These are phyloP conservation scores for Zaprionus nigranus DNA, from an alignment of 1,140 invertebrate species.

Conservation along the genomic window DNA sequence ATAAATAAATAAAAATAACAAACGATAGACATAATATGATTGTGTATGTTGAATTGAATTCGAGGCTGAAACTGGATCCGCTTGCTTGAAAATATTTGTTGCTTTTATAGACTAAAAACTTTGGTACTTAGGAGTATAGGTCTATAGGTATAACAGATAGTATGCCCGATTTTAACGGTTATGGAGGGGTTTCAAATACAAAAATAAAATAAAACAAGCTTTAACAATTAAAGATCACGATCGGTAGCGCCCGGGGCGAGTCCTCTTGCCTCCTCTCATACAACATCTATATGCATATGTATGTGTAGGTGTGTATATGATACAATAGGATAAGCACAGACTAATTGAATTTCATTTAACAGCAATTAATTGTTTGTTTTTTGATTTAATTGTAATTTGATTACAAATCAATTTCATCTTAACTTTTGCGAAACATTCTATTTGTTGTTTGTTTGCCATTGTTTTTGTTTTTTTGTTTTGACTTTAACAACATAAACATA, in stretches of 20 bases:
- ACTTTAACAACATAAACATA: slow-evolving; percentile 79
- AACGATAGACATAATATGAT: slow-evolving; percentile 60
- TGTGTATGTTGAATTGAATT: slow-evolving; percentile 13
- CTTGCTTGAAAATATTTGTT: slow-evolving; percentile 2
- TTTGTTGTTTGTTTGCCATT: slow-evolving; percentile 37
- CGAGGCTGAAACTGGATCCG: neutral
- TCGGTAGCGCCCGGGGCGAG: slow-evolving; percentile 16
- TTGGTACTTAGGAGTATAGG: slow-evolving; percentile 34
- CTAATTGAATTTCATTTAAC: slow-evolving; percentile 57
- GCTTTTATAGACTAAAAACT: slow-evolving; percentile 32
- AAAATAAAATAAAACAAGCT: slow-evolving; percentile 13
- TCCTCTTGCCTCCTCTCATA: neutral
- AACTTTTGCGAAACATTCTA: slow-evolving; percentile 35
- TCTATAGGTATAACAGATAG: slow-evolving; percentile 21
- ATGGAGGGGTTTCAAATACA: neutral
- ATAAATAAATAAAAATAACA: slow-evolving; percentile 77
- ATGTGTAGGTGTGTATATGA: neutral
- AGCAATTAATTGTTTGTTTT: slow-evolving; percentile 51
- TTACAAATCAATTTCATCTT: slow-evolving; percentile 68
- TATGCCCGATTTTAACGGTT: slow-evolving; percentile 16
- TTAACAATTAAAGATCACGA: slow-evolving; percentile 33
- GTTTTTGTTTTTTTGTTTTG: slow-evolving; percentile 40
- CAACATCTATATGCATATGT: neutral
- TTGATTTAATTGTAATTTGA: slow-evolving; percentile 72
- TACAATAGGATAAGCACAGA: slow-evolving; percentile 29